A percentile compares a stretch with the other conserved stretches of the same genome.
Evolutionary conservation across 2,888 invertebrate species (phyloP).

Genomic region (Plemyria rubiginata): DNA sequence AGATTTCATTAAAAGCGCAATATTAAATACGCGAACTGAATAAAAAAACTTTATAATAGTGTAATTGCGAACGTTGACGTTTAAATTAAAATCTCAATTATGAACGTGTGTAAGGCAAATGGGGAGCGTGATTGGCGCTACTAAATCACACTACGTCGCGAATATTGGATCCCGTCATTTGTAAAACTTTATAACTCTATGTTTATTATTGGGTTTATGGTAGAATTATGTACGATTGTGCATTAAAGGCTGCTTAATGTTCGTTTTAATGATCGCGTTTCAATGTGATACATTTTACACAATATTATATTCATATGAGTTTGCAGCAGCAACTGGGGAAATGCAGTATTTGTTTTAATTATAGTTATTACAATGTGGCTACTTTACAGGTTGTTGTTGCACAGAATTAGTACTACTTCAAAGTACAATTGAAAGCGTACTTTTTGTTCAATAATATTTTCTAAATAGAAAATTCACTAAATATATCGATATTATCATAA

Average conservation of each 20-base stretch:
- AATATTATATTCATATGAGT: constrained; percentile 18
- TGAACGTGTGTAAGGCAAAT: constrained; percentile 32
- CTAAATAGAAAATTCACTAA: too few species aligned
- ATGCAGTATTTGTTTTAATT: constrained; percentile 15
- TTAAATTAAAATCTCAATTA: constrained; percentile 44
- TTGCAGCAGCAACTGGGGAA: constrained; percentile 14
- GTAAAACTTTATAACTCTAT: constrained; percentile 41
- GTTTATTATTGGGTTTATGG: constrained; percentile 29
- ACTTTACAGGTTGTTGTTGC: background rate
- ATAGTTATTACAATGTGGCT: background rate
- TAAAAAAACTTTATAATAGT: constrained; percentile 27
- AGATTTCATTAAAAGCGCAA: constrained; percentile 14
- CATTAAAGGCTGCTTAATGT: constrained; percentile 11
- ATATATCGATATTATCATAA: too few species aligned
- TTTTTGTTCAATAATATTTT: too few species aligned
- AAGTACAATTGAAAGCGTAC: too few species aligned
- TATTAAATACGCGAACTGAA: constrained; percentile 25
- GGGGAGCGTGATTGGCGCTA: constrained; percentile 42
- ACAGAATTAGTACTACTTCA: background rate
- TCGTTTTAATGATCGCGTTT: constrained; percentile 21
- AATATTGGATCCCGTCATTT: constrained; percentile 39
- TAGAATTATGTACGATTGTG: constrained; percentile 20
- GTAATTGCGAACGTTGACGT: constrained; percentile 36
- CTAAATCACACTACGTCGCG: constrained; percentile 40
- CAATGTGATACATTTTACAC: constrained; percentile 26